These are phyloP conservation scores for Thamnophis sirtalis DNA, from an alignment of 2,113 vertebrate species.

Conservation along the genomic window DNA sequence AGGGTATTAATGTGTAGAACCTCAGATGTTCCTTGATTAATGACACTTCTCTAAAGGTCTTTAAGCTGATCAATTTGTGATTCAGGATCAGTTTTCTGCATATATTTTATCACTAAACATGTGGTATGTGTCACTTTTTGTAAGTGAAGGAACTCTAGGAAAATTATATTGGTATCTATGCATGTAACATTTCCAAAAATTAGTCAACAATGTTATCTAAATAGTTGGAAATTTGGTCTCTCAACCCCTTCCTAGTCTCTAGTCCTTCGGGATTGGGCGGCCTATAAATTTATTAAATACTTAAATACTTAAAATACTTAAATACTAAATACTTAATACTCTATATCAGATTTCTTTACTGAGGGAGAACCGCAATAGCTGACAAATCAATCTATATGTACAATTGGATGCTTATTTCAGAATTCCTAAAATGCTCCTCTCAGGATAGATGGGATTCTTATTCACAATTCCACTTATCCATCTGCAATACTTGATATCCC, in stretches of 20 bases:
- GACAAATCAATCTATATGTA: not conserved
- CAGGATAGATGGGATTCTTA: too few species aligned
- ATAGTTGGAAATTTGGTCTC: not conserved
- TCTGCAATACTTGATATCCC: not conserved
- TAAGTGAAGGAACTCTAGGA: not conserved
- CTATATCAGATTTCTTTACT: not conserved
- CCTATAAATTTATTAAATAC: too few species aligned
- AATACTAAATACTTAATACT: too few species aligned
- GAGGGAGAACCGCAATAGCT: not conserved
- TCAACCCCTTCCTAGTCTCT: not conserved
- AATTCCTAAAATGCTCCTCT: not conserved
- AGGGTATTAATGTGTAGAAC: not conserved
- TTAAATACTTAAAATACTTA: too few species aligned
- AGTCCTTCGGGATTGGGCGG: too few species aligned
- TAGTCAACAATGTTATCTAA: not conserved
- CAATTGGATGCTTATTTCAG: not conserved
- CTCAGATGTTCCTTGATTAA: slow-evolving; percentile 2
- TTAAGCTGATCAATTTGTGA: not conserved
- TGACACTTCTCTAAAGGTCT: not conserved
- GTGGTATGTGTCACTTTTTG: not conserved
- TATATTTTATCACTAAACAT: not conserved
- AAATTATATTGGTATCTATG: not conserved
- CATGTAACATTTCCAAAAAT: not conserved
- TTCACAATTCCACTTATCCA: not conserved
- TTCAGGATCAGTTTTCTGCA: not conserved